Evolutionary conservation across 2,888 invertebrate species (phyloP).

Genomic region (Trichacis sp.): DNA sequence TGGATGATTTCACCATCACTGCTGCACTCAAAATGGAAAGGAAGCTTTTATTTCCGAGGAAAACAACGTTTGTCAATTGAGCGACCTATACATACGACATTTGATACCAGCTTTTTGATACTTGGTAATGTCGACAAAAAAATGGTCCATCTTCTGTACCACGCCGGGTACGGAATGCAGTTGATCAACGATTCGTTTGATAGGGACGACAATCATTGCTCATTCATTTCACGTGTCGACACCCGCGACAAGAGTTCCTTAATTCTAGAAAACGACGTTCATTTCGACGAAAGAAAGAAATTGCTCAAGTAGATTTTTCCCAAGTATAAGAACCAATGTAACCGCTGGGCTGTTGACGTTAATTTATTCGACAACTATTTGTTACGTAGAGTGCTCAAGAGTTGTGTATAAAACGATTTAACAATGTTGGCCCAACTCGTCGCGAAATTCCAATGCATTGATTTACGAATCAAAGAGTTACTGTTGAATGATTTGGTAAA

Average conservation of each 20-base stretch:
- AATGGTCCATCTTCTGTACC: not conserved
- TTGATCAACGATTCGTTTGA: conserved; percentile 48
- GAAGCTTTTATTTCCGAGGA: not conserved
- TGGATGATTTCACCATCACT: too few species aligned
- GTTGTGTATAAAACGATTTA: not conserved
- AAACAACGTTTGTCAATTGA: not conserved
- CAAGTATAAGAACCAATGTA: not conserved
- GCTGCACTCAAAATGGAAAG: conserved; percentile 2
- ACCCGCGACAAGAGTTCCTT: conserved; percentile 25
- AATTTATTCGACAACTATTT: not conserved
- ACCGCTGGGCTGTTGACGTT: too few species aligned
- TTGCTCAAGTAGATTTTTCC: conserved; percentile 44
- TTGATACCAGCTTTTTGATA: conserved; percentile 4
- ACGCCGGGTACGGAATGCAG: conserved; percentile 17
- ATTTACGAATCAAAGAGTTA: not conserved
- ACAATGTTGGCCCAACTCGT: too few species aligned
- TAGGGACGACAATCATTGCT: conserved; percentile 59
- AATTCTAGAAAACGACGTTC: conserved; percentile 27
- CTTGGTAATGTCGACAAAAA: not conserved
- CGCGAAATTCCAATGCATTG: too few species aligned
- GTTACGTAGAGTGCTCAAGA: not conserved
- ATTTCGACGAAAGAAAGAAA: conserved; percentile 18
- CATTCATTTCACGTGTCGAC: conserved; percentile 8
- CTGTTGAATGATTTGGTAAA: not conserved
- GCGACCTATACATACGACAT: not conserved